Conservation (phyloP, 2,888 invertebrate genomes). For the Pantelozetes paolii region DNA sequence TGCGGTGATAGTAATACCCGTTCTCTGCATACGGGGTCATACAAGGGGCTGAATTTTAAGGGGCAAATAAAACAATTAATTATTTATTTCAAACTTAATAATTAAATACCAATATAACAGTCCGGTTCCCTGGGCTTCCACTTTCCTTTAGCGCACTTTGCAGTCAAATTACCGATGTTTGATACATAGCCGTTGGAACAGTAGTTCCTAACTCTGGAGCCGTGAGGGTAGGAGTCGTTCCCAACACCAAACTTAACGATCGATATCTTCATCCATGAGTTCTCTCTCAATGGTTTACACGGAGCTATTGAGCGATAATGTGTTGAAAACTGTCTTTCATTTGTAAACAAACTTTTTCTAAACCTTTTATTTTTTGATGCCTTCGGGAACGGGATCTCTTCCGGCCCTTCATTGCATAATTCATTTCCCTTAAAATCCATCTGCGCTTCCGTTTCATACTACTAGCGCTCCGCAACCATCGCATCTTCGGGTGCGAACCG, state of each 20-base stretch:
- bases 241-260: conserved; percentile 59
- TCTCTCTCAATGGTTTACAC: conserved; percentile 64
- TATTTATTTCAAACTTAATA: neutral
- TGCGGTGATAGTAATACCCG: conserved; percentile 16
- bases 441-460: neutral
- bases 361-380: conserved; percentile 31
- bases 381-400: conserved; percentile 15
- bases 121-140: conserved; percentile 60
- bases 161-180: conserved; percentile 66
- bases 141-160: conserved; percentile 73
- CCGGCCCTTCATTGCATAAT: neutral
- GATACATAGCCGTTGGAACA: conserved; percentile 73
- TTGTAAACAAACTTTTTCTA: neutral
- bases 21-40: conserved; percentile 21
- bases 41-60: conserved; percentile 9
- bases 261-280: conserved; percentile 65
- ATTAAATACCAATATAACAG: conserved; percentile 25
- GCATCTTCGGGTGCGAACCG: conserved; percentile 69
- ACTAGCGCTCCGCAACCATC: conserved; percentile 35
- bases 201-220: conserved; percentile 68
- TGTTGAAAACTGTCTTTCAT: neutral
- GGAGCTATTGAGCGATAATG: conserved; percentile 53
- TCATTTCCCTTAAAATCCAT: neutral
- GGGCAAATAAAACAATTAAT: neutral
- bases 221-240: conserved; percentile 59